Conservation (phyloP, 2,888 invertebrate genomes). For the Volucella inanis region DNA sequence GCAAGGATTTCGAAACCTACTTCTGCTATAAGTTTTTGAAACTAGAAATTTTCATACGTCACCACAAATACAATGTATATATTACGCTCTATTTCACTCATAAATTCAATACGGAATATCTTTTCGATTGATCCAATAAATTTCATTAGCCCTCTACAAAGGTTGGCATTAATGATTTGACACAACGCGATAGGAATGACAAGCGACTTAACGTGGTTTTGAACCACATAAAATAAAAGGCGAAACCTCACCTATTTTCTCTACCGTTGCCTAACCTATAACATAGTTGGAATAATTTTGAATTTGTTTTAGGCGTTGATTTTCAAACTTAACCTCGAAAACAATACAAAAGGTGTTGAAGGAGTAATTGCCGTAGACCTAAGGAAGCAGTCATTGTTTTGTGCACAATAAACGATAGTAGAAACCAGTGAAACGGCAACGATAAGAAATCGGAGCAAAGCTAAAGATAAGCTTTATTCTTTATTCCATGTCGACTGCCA, state of each 20-base stretch:
- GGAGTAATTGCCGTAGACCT: constrained; percentile 26
- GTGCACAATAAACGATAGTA: constrained; percentile 25
- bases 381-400: constrained; percentile 18
- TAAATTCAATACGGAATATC: neutral
- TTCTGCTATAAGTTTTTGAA: too few species aligned
- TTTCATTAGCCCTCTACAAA: too few species aligned
- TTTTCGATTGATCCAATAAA: neutral
- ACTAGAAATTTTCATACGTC: too few species aligned
- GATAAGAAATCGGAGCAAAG: constrained; percentile 1
- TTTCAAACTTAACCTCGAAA: constrained; percentile 8
- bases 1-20: too few species aligned
- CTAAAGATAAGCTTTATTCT: neutral
- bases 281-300: neutral
- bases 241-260: constrained; percentile 17
- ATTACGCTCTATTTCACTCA: too few species aligned
- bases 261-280: constrained; percentile 4
- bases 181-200: neutral
- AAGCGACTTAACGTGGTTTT: neutral
- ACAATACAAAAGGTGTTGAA: constrained; percentile 23
- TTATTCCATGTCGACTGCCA: neutral
- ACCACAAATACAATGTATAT: too few species aligned
- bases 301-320: neutral
- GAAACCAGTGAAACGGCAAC: constrained; percentile 7
- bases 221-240: neutral
- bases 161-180: neutral